These are phyloP conservation scores for Hirtodrosophila cameraria DNA, from an alignment of 2,888 invertebrate species.

Conservation along the genomic window DNA sequence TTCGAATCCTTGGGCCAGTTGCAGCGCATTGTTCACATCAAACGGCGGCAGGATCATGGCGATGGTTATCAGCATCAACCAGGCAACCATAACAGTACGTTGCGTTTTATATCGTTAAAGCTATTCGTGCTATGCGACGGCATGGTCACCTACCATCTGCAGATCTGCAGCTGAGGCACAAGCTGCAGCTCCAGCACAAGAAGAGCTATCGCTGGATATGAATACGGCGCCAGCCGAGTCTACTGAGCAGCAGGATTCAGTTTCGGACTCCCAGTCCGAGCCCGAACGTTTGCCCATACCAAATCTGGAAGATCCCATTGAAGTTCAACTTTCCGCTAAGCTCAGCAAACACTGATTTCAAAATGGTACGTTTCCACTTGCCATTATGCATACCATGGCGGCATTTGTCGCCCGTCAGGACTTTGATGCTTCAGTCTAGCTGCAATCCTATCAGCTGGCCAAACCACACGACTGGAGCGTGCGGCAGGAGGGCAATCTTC, in stretches of 20 bases:
- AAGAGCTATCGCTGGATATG: too few relatives aligned
- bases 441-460: slow-evolving; percentile 85
- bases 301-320: slow-evolving; percentile 87
- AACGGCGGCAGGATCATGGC: slow-evolving; percentile 83
- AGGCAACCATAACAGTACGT: slow-evolving; percentile 88
- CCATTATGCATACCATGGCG: slow-evolving; percentile 85
- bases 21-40: slow-evolving; percentile 85
- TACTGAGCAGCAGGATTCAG: slow-evolving; percentile 45
- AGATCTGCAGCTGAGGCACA: slow-evolving; percentile 85
- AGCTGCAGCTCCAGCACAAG: slow-evolving; percentile 85
- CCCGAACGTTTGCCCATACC: slow-evolving; percentile 83
- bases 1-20: slow-evolving; percentile 84
- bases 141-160: slow-evolving; percentile 87
- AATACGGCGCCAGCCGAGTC: background rate
- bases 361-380: slow-evolving; percentile 85
- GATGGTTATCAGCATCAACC: slow-evolving; percentile 82
- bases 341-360: slow-evolving; percentile 82
- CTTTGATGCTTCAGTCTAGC: slow-evolving; percentile 93
- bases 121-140: slow-evolving; percentile 89
- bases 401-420: slow-evolving; percentile 91
- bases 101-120: slow-evolving; percentile 87
- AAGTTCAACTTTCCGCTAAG: slow-evolving; percentile 91
- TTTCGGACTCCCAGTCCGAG: slow-evolving; percentile 29
- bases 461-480: slow-evolving; percentile 86
- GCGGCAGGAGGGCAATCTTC: slow-evolving; percentile 90